These are phyloP conservation scores for Pterostichus niger DNA, from an alignment of 2,888 invertebrate species.

Conservation along the genomic window DNA sequence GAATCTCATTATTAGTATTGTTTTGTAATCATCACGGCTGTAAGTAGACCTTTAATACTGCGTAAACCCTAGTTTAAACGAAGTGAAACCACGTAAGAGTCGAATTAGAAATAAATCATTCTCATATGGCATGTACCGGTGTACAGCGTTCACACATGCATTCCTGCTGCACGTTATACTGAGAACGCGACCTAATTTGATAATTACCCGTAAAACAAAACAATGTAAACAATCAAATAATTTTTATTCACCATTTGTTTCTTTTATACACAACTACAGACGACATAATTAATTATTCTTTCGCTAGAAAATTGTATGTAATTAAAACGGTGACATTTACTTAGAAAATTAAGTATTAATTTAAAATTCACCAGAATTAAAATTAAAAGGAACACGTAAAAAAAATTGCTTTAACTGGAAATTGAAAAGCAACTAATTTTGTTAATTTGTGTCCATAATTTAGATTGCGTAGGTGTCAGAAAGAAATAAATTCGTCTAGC, in stretches of 20 bases:
- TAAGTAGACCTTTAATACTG: constrained; percentile 24
- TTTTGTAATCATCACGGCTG: constrained; percentile 9
- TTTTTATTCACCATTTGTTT: constrained; percentile 23
- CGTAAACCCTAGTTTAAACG: constrained; percentile 41
- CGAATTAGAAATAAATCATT: constrained; percentile 46
- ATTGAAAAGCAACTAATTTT: too few species aligned
- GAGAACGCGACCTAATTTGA: constrained; percentile 41
- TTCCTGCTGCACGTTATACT: constrained; percentile 27
- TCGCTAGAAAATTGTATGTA: constrained; percentile 17
- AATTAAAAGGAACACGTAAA: too few species aligned
- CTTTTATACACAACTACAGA: neutral
- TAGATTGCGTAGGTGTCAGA: too few species aligned
- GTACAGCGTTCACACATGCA: constrained; percentile 6
- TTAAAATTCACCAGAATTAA: too few species aligned
- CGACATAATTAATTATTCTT: constrained; percentile 21
- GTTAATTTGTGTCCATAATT: too few species aligned
- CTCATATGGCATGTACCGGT: constrained; percentile 6
- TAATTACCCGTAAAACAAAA: constrained; percentile 38
- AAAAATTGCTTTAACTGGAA: too few species aligned
- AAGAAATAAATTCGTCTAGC: too few species aligned
- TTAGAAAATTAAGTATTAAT: too few species aligned
- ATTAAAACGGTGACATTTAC: constrained; percentile 3
- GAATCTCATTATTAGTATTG: constrained; percentile 32
- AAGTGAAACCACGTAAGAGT: constrained; percentile 32
- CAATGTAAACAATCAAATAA: constrained; percentile 48